Conservation (phyloP, 2,888 invertebrate genomes). For the Rosalia funebris region DNA sequence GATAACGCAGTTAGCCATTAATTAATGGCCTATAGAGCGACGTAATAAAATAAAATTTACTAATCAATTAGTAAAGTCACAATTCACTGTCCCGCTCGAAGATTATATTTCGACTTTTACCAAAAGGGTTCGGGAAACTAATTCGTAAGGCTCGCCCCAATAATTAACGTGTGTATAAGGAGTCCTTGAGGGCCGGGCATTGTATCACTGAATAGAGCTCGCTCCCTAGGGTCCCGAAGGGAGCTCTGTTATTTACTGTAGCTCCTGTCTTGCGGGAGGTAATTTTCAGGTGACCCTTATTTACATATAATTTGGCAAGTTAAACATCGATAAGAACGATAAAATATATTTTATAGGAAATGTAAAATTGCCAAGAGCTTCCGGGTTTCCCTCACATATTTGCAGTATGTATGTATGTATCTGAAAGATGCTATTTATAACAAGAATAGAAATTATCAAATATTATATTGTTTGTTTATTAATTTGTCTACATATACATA, state of each 20-base stretch:
- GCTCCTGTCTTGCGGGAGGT: not conserved
- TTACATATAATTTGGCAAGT: conserved; percentile 2
- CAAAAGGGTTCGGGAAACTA: not conserved
- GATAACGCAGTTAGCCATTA: too few relatives aligned
- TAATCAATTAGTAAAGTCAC: too few relatives aligned
- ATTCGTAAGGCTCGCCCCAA: not conserved
- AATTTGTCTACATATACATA: too few relatives aligned
- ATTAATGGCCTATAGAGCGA: too few relatives aligned
- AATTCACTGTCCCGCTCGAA: too few relatives aligned
- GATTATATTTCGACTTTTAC: not conserved
- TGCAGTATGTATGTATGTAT: too few relatives aligned
- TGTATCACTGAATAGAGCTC: not conserved
- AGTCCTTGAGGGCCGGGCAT: not conserved
- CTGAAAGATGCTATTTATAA: too few relatives aligned
- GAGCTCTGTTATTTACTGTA: conserved; percentile 2
- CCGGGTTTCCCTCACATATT: too few relatives aligned
- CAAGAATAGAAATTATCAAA: too few relatives aligned
- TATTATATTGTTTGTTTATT: too few relatives aligned
- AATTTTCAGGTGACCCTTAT: not conserved
- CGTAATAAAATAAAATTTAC: too few relatives aligned
- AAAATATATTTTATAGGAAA: not conserved
- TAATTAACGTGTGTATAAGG: not conserved
- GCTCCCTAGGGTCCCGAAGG: not conserved
- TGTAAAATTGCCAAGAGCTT: too few relatives aligned
- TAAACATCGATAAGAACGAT: not conserved